These are phyloP conservation scores for Microplitis deprimator DNA, from an alignment of 2,888 invertebrate genomes.

Conservation along the genomic window DNA sequence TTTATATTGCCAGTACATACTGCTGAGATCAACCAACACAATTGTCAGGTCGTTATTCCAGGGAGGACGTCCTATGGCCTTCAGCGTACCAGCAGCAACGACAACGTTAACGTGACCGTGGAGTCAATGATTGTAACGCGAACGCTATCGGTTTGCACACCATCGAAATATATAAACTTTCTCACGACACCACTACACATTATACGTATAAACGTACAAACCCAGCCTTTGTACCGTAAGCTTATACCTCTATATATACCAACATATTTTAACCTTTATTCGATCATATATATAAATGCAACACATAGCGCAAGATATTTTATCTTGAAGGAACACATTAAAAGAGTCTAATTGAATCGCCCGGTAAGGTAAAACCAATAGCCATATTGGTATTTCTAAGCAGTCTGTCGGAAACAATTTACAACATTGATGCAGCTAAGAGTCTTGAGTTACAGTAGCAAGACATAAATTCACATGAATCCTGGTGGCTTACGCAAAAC, in stretches of 20 bases:
- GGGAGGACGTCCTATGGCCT: conserved; percentile 42
- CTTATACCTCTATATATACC: not conserved
- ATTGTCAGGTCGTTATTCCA: conserved; percentile 38
- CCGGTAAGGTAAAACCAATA: not conserved
- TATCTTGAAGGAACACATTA: not conserved
- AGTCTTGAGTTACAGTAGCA: conserved; percentile 22
- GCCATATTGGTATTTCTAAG: not conserved
- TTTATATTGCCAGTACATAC: not conserved
- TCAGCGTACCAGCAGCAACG: conserved; percentile 29
- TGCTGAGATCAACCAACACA: conserved; percentile 20
- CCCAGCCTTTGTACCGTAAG: not conserved
- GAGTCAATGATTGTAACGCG: conserved; percentile 48
- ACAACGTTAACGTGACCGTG: conserved; percentile 61
- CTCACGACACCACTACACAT: conserved; percentile 64
- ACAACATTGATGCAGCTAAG: conserved; percentile 17
- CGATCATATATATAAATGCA: not conserved
- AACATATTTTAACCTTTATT: not conserved
- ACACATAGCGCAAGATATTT: not conserved
- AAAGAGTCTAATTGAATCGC: not conserved
- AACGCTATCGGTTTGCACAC: conserved; percentile 49
- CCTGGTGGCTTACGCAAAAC: conserved; percentile 25
- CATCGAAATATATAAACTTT: conserved; percentile 64
- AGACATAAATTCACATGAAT: conserved; percentile 19
- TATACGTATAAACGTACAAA: not conserved
- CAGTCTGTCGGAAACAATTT: conserved; percentile 3